These are phyloP conservation scores for Mormyrus lacerda DNA, from an alignment of 2,113 vertebrate species.

Conservation along the genomic window DNA sequence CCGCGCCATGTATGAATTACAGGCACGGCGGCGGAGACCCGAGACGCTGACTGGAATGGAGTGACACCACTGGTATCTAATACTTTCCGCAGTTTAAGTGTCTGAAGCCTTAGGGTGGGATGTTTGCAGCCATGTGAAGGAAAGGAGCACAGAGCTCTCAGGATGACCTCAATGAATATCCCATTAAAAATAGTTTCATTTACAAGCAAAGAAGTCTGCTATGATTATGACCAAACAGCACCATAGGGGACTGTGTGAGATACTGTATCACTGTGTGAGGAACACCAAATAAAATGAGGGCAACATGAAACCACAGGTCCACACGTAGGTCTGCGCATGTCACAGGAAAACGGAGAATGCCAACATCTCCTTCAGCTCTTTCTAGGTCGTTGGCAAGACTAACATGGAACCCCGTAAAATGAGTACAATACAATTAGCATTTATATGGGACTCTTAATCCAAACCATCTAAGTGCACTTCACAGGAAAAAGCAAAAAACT, in stretches of 20 bases:
- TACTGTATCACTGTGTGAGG: background rate
- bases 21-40: background rate
- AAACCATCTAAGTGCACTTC: constrained; percentile 23
- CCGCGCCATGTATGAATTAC: background rate
- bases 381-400: constrained; percentile 26
- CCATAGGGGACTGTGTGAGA: background rate
- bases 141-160: background rate
- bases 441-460: constrained; percentile 31
- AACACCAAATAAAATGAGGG: background rate
- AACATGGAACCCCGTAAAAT: constrained; percentile 23
- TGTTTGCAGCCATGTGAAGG: background rate
- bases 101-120: background rate
- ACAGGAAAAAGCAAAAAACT: background rate
- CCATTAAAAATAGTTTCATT: background rate
- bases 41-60: background rate
- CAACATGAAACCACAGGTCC: background rate
- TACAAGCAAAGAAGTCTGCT: background rate
- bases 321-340: constrained; percentile 6
- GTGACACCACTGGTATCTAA: background rate
- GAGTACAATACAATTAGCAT: constrained; percentile 41
- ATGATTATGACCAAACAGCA: background rate
- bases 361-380: constrained; percentile 25
- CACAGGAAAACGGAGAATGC: constrained; percentile 12
- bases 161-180: background rate
- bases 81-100: background rate